Conservation (phyloP, 2,888 invertebrate genomes). For the Myopa testacea region DNA sequence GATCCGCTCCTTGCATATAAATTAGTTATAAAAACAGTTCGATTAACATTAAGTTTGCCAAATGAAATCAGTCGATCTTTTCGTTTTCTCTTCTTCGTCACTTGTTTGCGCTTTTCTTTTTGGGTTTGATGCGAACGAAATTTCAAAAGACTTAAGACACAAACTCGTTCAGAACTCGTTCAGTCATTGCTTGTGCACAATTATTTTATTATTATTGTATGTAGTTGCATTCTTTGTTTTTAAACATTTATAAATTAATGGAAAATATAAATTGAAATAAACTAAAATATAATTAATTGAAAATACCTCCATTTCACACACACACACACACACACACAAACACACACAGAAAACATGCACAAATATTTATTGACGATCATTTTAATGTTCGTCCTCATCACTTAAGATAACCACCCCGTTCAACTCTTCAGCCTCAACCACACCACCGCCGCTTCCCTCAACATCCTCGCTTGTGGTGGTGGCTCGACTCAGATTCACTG, state of each 20-base stretch:
- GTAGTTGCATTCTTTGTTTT: too few species aligned
- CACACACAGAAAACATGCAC: too few species aligned
- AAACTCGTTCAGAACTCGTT: neutral
- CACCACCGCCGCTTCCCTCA: neutral
- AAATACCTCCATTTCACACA: too few species aligned
- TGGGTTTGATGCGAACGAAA: neutral
- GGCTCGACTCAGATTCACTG: neutral
- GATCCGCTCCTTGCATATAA: neutral
- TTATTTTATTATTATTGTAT: too few species aligned
- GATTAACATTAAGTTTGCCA: neutral
- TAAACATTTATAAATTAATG: too few species aligned
- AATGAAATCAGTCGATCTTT: neutral
- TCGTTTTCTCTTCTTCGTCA: too few species aligned
- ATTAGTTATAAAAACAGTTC: neutral
- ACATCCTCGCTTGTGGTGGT: neutral
- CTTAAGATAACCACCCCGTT: neutral
- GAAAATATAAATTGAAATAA: too few species aligned
- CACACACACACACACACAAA: too few species aligned
- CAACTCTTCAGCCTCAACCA: neutral
- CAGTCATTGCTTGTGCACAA: too few species aligned
- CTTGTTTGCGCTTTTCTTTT: neutral
- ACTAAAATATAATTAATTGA: too few species aligned
- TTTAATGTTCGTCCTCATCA: neutral
- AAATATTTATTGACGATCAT: too few species aligned
- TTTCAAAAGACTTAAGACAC: neutral